These are phyloP conservation scores for Apodemus agrarius DNA, from an alignment of 2,797 vertebrate genomes.

Conservation along the genomic window DNA sequence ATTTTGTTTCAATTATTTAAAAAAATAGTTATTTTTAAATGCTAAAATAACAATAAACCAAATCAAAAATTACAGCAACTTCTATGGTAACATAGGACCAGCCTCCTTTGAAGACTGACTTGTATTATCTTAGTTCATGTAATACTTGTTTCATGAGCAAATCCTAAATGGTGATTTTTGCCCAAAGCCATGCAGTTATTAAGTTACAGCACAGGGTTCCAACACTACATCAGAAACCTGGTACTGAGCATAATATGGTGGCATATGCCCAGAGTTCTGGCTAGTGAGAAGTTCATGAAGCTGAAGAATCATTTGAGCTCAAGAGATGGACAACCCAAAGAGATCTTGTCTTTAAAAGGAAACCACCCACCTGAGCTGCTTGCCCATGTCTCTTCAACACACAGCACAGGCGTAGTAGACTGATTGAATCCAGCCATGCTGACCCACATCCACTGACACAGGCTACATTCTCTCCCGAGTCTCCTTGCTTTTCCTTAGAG, in stretches of 20 bases:
- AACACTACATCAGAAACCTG: background rate
- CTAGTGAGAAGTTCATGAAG: background rate
- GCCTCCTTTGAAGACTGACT: background rate
- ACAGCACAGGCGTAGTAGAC: background rate
- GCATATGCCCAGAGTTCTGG: background rate
- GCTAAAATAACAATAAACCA: background rate
- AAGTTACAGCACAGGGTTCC: background rate
- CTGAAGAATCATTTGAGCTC: background rate
- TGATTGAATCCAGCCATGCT: accelerated
- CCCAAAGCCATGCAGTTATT: background rate
- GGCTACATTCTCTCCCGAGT: background rate
- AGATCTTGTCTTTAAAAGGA: background rate
- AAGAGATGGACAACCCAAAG: background rate
- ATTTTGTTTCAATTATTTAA: background rate
- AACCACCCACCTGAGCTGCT: background rate
- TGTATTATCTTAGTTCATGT: background rate
- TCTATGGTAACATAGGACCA: background rate
- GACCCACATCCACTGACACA: background rate
- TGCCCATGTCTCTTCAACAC: background rate
- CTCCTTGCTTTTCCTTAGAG: background rate
- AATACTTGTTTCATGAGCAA: background rate
- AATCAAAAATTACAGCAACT: background rate
- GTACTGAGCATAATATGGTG: background rate
- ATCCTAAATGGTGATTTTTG: background rate
- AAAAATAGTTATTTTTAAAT: background rate